Evolutionary conservation across 2,797 vertebrate species (phyloP).

Genomic region (Lates japonicus): DNA sequence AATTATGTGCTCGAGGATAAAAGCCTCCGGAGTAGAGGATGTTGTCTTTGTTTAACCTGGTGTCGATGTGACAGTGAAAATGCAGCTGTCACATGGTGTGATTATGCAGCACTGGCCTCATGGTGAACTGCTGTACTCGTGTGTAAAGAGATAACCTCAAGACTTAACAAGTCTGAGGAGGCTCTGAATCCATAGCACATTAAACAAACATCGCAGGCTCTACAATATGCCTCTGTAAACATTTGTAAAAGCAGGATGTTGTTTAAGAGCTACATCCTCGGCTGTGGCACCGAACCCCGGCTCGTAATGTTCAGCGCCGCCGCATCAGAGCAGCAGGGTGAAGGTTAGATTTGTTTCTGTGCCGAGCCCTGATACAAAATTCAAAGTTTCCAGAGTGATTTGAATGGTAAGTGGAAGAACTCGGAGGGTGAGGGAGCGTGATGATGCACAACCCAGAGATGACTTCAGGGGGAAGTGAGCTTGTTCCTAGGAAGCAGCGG

Average conservation of each 20-base stretch:
- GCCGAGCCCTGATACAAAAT: constrained; percentile 1
- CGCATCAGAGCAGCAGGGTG: not conserved
- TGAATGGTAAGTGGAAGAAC: constrained; percentile 20
- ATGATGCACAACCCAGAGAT: constrained; percentile 27
- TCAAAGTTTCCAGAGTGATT: constrained; percentile 14
- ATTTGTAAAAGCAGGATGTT: constrained; percentile 1
- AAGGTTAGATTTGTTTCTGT: not conserved
- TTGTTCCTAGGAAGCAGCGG: constrained; percentile 37
- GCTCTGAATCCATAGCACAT: not conserved
- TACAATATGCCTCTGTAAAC: not conserved
- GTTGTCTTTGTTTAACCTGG: not conserved
- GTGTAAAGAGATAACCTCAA: not conserved
- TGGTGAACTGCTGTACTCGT: constrained; percentile 4
- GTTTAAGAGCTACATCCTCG: not conserved
- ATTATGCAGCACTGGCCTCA: constrained; percentile 18
- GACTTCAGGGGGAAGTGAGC: constrained; percentile 27
- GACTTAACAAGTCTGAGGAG: not conserved
- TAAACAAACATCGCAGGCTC: not conserved
- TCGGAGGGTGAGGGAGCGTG: not conserved
- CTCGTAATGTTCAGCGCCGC: not conserved
- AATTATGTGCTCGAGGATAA: not conserved
- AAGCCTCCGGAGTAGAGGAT: not conserved
- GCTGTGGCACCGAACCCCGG: not conserved
- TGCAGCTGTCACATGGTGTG: not conserved
- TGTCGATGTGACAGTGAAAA: not conserved